Percentiles rank a stretch among this genome's conserved stretches.
phyloP scores from a whole-genome alignment of 2,113 vertebrate species.

The Diadophis punctatus region DNA sequence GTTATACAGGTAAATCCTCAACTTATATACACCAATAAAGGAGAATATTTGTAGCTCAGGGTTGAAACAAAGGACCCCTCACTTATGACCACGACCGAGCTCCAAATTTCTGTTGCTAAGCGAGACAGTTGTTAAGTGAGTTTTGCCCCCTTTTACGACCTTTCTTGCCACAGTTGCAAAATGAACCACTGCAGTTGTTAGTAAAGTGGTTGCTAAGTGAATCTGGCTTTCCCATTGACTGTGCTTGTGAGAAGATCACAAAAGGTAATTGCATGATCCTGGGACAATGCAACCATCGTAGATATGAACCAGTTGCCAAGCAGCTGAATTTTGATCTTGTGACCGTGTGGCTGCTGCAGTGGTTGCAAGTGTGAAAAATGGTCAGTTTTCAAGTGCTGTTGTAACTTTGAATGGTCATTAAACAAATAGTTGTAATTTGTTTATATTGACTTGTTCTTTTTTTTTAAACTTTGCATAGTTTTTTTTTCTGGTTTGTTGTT shows the following conservation, averaged over 20 bases:
- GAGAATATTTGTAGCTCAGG: too few species aligned
- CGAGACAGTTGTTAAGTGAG: not conserved
- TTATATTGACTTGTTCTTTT: not conserved
- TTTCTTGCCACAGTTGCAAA: too few species aligned
- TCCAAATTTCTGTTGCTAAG: not conserved
- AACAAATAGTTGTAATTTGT: not conserved
- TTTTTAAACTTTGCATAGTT: not conserved
- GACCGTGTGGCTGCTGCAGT: not conserved
- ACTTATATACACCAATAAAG: too few species aligned
- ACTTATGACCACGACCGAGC: not conserved
- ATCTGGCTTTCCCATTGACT: not conserved
- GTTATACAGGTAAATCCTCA: not conserved
- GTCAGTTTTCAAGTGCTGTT: not conserved
- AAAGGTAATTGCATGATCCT: not conserved
- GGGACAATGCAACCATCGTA: not conserved
- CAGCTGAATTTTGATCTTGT: not conserved
- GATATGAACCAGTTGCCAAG: not conserved
- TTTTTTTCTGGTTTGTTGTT: not conserved
- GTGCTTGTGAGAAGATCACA: not conserved
- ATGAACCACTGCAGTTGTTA: not conserved
- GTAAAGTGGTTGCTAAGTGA: not conserved
- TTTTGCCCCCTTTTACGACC: not conserved
- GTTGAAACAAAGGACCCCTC: not conserved
- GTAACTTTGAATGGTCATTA: not conserved
- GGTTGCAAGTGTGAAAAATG: not conserved